phyloP scores from a whole-genome alignment of 2,888 invertebrate genomes.

The Netelia inedita region DNA sequence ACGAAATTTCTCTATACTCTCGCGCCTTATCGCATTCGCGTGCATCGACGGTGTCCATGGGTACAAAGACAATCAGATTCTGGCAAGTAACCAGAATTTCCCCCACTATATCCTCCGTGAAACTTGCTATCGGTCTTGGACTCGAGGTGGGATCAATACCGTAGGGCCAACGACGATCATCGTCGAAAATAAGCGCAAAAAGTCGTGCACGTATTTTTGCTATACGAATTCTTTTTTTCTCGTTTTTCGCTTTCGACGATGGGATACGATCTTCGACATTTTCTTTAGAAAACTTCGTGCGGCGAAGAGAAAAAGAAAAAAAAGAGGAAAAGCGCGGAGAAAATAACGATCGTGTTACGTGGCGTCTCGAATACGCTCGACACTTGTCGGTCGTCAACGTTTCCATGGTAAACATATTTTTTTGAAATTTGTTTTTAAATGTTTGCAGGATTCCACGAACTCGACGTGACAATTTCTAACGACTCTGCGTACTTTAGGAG shows the following conservation, averaged over 20 bases:
- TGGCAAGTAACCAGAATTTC: slow-evolving; percentile 42
- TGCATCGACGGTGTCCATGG: not conserved
- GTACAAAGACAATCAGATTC: slow-evolving; percentile 15
- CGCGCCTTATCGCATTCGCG: slow-evolving; percentile 3
- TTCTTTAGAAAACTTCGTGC: not conserved
- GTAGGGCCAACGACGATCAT: slow-evolving; percentile 7
- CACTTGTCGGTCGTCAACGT: not conserved
- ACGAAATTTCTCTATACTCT: slow-evolving; percentile 5
- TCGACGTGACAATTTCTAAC: too few species aligned
- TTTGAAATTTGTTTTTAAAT: not conserved
- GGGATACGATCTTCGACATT: not conserved
- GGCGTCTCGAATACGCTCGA: not conserved
- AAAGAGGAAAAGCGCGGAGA: not conserved
- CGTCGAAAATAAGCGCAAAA: slow-evolving; percentile 42
- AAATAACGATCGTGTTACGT: not conserved
- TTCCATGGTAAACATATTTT: not conserved
- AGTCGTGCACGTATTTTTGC: not conserved
- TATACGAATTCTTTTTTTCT: not conserved
- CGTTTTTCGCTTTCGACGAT: not conserved
- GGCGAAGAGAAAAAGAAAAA: not conserved
- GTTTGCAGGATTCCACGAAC: not conserved
- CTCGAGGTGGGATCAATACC: slow-evolving; percentile 40
- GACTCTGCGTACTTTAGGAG: not conserved
- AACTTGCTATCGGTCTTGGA: slow-evolving; percentile 12
- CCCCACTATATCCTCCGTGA: slow-evolving; percentile 12